phyloP scores from a whole-genome alignment of 2,888 invertebrate species.

The Cyrtodaria siliqua region DNA sequence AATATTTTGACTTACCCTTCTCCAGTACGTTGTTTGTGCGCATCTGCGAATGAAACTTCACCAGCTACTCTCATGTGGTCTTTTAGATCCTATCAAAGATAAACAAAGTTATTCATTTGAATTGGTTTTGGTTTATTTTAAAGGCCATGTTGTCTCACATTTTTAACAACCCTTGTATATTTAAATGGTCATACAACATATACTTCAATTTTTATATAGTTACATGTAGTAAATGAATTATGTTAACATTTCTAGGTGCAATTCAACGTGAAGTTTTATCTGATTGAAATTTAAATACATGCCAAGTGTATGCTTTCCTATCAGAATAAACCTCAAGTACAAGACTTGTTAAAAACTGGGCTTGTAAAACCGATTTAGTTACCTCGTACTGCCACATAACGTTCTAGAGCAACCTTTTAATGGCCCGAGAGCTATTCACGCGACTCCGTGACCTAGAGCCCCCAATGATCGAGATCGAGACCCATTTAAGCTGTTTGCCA shows the following conservation, averaged over 20 bases:
- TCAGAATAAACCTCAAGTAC: too few relatives aligned
- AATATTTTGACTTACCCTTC: constrained; percentile 61
- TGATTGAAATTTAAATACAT: too few relatives aligned
- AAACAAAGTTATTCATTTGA: constrained; percentile 1
- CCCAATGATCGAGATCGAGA: neutral
- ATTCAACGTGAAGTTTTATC: too few relatives aligned
- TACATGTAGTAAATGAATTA: too few relatives aligned
- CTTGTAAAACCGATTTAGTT: too few relatives aligned
- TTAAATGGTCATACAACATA: neutral
- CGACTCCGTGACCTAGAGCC: neutral
- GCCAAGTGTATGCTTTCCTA: too few relatives aligned
- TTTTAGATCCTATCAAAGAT: constrained; percentile 93
- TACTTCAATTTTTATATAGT: neutral
- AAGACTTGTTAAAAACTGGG: too few relatives aligned
- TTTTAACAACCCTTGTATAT: neutral
- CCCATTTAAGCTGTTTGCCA: neutral
- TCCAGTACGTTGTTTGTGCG: constrained; percentile 91
- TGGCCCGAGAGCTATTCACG: too few relatives aligned
- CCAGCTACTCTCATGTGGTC: constrained; percentile 99
- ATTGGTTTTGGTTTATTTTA: neutral
- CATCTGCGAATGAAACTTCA: constrained; percentile 99
- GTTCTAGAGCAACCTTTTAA: too few relatives aligned
- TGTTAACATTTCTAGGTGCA: too few relatives aligned
- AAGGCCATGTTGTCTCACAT: neutral
- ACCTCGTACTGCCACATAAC: too few relatives aligned